Evolutionary conservation across 2,113 vertebrate genomes (phyloP), one percentile per base, ranked within the genome.

Genomic region (Platysteira castanea): DNA sequence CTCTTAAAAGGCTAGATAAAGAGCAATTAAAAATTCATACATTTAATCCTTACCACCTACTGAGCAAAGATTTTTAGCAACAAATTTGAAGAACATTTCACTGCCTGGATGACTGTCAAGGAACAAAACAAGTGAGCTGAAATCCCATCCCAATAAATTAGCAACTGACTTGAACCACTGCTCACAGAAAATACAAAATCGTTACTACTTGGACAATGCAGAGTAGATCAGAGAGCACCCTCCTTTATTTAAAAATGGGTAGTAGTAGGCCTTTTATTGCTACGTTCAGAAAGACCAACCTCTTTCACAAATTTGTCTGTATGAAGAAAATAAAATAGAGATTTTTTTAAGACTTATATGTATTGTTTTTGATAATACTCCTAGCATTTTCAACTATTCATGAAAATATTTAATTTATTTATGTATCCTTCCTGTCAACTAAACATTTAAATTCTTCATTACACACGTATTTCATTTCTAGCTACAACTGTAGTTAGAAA

Each of bases 1-100:
- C 59, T 37, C 33, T 53, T 89, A 88, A 94, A 89, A 96, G 74
- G 90, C 65, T 91, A 84, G 65, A 49, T 65, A 53, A 94, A 95
- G 63, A 79, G 41, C 86, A 71, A 97, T 97, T 96, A 97, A 96
- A 97, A 97, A 97, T 97, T 97, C 94, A 97, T 96, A 85, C 49
- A 94, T 92, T 97, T 84, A 93, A 97, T 91, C 78, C 80, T 65
- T 79, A 89, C 93, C 75, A 93, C 90, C 81, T 79, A 90, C 85
- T 82, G 80, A 78, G 89, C 42, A 89, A 91, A 93, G 91, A 91
- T 41, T 93, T 88, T 84, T 90, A 94, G 84, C 59, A 86, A 87
- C 68, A 95, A 96, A 97, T 35, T 94, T 13, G 18, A 83, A 97
- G 93, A 97, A 95, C 65, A 85, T 93, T 96, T 97, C 46, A 79